These are phyloP conservation scores for Eupithecia insigniata DNA, from an alignment of 2,888 invertebrate genomes.

Conservation along the genomic window DNA sequence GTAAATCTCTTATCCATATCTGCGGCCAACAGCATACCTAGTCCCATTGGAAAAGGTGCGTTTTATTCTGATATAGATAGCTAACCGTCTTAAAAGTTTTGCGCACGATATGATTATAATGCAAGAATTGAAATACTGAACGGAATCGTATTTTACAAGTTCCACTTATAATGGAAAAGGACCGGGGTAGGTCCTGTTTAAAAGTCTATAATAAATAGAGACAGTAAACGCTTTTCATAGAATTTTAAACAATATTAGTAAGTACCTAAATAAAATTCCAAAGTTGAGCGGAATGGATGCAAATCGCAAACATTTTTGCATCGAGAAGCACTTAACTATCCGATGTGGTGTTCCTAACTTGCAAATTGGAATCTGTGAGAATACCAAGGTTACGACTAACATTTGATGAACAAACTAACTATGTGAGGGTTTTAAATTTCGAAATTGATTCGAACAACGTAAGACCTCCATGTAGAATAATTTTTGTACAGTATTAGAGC, in stretches of 20 bases:
- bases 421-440: not conserved
- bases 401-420: not conserved
- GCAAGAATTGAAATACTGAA: no score
- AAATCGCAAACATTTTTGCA: constrained; percentile 33
- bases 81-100: no score
- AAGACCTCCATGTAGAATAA: not conserved
- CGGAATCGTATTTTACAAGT: no score
- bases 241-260: not conserved
- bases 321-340: constrained; percentile 36
- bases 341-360: constrained; percentile 20
- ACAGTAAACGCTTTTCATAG: not conserved
- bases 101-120: no score
- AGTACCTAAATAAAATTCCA: not conserved
- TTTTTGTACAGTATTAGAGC: not conserved
- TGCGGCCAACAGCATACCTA: no score
- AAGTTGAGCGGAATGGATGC: constrained; percentile 20
- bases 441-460: not conserved
- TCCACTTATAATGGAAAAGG: no score
- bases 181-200: no score
- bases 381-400: constrained; percentile 20
- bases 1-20: no score
- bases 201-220: not conserved
- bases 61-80: no score
- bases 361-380: constrained; percentile 28
- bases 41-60: no score